A percentile compares a stretch with the other conserved stretches of the same genome.
These are phyloP conservation scores for Eristalis pertinax DNA, from an alignment of 2,888 invertebrate genomes.

Conservation along the genomic window DNA sequence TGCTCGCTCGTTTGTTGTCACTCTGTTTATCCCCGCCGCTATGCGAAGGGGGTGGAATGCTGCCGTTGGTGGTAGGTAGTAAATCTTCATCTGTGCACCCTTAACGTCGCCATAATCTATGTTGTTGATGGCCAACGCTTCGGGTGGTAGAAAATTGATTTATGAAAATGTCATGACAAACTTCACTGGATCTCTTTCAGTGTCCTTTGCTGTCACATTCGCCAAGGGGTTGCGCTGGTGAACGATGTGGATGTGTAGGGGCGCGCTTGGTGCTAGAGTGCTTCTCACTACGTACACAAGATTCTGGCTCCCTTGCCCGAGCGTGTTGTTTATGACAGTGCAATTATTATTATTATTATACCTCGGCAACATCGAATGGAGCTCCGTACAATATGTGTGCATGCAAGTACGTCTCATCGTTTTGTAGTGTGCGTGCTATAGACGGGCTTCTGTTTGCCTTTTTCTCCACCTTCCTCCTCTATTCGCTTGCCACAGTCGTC, in stretches of 20 bases:
- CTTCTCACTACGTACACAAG: conserved; percentile 20
- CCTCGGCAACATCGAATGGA: conserved; percentile 21
- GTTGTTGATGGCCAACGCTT: conserved; percentile 62
- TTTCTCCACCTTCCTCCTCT: background rate
- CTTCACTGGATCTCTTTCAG: conserved; percentile 60
- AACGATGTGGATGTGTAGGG: background rate
- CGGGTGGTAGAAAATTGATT: conserved; percentile 69
- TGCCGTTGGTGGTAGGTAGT: background rate
- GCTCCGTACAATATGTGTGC: background rate
- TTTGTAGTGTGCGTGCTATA: conserved; percentile 22
- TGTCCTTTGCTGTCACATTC: conserved; percentile 31
- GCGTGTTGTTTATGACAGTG: conserved; percentile 67
- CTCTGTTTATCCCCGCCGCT: background rate
- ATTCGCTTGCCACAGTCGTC: conserved; percentile 3
- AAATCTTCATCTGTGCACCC: conserved; percentile 48
- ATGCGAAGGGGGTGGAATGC: background rate
- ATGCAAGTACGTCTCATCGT: background rate
- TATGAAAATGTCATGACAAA: conserved; percentile 66
- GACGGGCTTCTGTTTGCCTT: conserved; percentile 4
- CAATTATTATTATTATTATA: conserved; percentile 64
- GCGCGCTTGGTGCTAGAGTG: background rate
- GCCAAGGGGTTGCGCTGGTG: background rate
- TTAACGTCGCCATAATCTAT: conserved; percentile 60
- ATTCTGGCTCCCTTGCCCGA: conserved; percentile 27
- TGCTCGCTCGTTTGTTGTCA: background rate